Conservation (phyloP, 2,888 invertebrate species). For the Brachynemurus nebulosus region DNA sequence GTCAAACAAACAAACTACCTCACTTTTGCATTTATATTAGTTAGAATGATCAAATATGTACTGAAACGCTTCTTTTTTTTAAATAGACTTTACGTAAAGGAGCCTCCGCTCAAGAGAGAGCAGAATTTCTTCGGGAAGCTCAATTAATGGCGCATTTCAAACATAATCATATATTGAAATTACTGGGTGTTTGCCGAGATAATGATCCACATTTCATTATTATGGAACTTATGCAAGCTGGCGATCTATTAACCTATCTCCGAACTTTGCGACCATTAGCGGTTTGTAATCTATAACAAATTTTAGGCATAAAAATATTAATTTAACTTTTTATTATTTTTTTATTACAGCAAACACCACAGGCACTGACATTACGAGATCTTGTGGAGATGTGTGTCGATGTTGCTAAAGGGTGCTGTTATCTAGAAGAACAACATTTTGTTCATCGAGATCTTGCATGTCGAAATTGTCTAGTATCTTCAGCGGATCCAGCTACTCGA, state of each 20-base stretch:
- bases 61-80: too few relatives aligned
- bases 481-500: constrained; percentile 47
- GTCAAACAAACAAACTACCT: too few relatives aligned
- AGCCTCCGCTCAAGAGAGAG: constrained; percentile 77
- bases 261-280: constrained; percentile 64
- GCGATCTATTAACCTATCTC: constrained; percentile 84
- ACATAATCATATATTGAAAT: constrained; percentile 85
- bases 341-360: constrained; percentile 43
- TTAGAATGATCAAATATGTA: too few relatives aligned
- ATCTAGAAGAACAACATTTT: constrained; percentile 93
- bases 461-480: constrained; percentile 85
- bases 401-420: constrained; percentile 88
- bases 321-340: too few relatives aligned
- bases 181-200: constrained; percentile 90
- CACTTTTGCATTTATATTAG: too few relatives aligned
- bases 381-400: constrained; percentile 88
- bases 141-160: constrained; percentile 95
- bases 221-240: constrained; percentile 96
- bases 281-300: constrained; percentile 32
- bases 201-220: constrained; percentile 88
- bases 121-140: constrained; percentile 92
- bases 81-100: constrained; percentile 77
- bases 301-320: neutral
- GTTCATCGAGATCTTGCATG: constrained; percentile 95
- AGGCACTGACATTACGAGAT: constrained; percentile 64